Evolutionary conservation across 2,113 vertebrate genomes (phyloP).

Genomic region (Misgurnus anguillicaudatus): DNA sequence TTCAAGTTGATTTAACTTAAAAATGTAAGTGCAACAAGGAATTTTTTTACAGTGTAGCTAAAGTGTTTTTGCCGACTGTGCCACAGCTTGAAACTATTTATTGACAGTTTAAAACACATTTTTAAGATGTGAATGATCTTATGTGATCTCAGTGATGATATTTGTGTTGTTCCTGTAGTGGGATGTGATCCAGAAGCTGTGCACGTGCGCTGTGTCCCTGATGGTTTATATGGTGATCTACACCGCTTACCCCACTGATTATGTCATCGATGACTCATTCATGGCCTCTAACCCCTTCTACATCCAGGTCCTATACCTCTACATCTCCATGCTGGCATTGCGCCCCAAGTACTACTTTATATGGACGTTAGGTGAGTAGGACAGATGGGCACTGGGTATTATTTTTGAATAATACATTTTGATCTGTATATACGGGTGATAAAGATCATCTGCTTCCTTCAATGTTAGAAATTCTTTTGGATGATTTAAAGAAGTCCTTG

Average conservation of each 20-base stretch:
- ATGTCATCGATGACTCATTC: conserved; percentile 83
- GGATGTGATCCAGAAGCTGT: conserved; percentile 87
- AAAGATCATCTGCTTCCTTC: neutral
- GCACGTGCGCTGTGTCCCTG: conserved; percentile 87
- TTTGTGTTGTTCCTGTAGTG: conserved; percentile 68
- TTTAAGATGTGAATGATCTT: too few species aligned
- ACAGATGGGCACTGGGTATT: neutral
- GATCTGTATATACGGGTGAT: neutral
- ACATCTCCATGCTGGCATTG: conserved; percentile 89
- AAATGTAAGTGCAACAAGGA: too few species aligned
- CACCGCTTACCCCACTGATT: conserved; percentile 83
- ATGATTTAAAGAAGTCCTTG: too few species aligned
- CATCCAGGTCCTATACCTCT: conserved; percentile 86
- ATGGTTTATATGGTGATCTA: conserved; percentile 86
- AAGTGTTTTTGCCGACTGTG: too few species aligned
- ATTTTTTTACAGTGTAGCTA: too few species aligned
- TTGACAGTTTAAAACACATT: too few species aligned
- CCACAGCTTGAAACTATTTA: too few species aligned
- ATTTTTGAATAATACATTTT: neutral
- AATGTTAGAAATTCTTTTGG: neutral
- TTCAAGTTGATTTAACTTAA: too few species aligned
- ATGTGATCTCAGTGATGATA: neutral
- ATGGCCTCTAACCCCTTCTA: conserved; percentile 82
- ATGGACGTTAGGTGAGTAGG: conserved; percentile 92
- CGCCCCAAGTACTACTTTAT: conserved; percentile 98